These are phyloP conservation scores for Elysia crispata DNA, from an alignment of 2,888 invertebrate genomes.

Conservation along the genomic window DNA sequence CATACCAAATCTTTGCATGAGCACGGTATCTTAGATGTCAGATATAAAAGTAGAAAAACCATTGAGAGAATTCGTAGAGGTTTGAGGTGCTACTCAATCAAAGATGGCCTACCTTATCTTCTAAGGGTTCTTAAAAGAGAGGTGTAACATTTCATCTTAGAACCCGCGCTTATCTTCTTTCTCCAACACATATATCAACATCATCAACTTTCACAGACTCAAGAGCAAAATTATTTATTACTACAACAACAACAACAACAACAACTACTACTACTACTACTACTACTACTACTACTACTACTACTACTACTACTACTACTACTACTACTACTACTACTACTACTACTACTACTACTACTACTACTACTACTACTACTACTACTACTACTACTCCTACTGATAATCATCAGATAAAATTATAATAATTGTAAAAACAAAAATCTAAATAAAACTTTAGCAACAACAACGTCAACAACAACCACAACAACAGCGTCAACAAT, in stretches of 20 bases:
- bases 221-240: background rate
- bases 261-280: constrained; percentile 17
- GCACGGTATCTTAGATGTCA: too few relatives aligned
- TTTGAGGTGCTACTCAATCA: too few relatives aligned
- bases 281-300: constrained; percentile 37
- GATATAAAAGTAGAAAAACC: too few relatives aligned
- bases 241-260: background rate
- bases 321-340: constrained; percentile 41
- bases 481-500: background rate
- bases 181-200: too few relatives aligned
- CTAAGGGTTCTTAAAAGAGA: too few relatives aligned
- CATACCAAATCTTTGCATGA: too few relatives aligned
- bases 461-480: background rate
- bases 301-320: constrained; percentile 37
- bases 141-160: too few relatives aligned
- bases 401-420: background rate
- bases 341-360: constrained; percentile 29
- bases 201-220: background rate
- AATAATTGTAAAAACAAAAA: background rate
- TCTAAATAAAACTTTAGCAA: too few relatives aligned
- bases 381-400: too few relatives aligned
- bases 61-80: too few relatives aligned
- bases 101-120: too few relatives aligned
- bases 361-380: constrained; percentile 20
- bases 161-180: too few relatives aligned